phyloP scores from a whole-genome alignment of 53 echinoderm and acorn worm genomes.

The Temnopleurus reevesii region DNA sequence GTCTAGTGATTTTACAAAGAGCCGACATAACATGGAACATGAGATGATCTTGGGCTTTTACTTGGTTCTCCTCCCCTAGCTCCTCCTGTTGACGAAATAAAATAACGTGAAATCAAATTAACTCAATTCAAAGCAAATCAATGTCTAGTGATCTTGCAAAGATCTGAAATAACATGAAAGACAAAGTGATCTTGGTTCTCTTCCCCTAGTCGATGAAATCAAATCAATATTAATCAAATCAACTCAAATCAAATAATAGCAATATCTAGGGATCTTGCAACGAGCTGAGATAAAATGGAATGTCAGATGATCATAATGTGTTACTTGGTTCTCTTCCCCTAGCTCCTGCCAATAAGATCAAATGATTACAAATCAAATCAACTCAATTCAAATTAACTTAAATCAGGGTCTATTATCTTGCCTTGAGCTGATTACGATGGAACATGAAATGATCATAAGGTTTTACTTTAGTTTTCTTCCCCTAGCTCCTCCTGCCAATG shows the following conservation, averaged over 20 bases:
- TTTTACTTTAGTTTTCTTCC: slow-evolving; percentile 63
- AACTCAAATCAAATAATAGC: not conserved
- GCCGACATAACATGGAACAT: slow-evolving; percentile 78
- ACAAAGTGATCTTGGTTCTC: not conserved
- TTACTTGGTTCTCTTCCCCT: no score
- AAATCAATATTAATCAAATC: not conserved
- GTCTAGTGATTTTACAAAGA: slow-evolving; percentile 70
- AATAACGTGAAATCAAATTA: not conserved
- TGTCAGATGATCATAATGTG: no score
- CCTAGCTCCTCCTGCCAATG: slow-evolving; percentile 1
- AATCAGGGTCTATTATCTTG: no score
- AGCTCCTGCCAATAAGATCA: no score
- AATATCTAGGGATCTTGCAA: no score
- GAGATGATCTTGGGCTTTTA: slow-evolving; percentile 79
- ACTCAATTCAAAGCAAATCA: not conserved
- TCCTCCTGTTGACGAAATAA: not conserved
- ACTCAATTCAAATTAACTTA: not conserved
- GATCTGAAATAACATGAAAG: not conserved
- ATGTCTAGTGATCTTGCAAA: no score
- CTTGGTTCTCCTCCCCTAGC: slow-evolving; percentile 54
- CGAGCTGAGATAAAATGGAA: no score
- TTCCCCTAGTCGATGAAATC: not conserved
- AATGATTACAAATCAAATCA: not conserved
- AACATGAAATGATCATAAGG: slow-evolving; percentile 84
- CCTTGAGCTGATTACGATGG: no score